A percentile compares a stretch with the other conserved stretches of the same genome.
Evolutionary conservation across 92 coral and sea anemone species (phyloP).

Genomic region (Isaurus tuberculatus): DNA sequence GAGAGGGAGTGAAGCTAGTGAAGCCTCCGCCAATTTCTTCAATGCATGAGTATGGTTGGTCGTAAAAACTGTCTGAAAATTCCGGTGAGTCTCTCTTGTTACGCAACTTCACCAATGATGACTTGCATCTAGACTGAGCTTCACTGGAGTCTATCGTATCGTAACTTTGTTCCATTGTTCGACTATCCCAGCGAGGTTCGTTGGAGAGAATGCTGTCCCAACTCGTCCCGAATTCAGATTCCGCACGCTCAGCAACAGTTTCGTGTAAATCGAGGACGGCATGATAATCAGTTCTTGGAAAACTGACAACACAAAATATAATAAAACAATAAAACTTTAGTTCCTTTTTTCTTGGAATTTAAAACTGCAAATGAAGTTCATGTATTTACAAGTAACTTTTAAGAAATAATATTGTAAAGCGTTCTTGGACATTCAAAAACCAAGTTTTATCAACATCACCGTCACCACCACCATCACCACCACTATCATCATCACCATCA

Average conservation of each 20-base stretch:
- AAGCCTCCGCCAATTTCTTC: constrained; percentile 93
- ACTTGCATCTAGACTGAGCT: constrained; percentile 12
- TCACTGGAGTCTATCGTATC: constrained; percentile 26
- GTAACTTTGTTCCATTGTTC: constrained; percentile 21
- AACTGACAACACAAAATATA: not conserved
- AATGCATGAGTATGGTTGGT: constrained; percentile 84
- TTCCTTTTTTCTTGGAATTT: too few relatives aligned
- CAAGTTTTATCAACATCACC: too few relatives aligned
- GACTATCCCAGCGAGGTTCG: constrained; percentile 29
- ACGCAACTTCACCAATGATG: constrained; percentile 65
- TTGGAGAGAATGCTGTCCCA: constrained; percentile 48
- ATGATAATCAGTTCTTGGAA: constrained; percentile 26
- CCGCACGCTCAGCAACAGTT: constrained; percentile 20
- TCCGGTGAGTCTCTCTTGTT: constrained; percentile 71
- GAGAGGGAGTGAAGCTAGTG: constrained; percentile 82
- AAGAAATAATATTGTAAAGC: too few relatives aligned
- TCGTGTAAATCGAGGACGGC: constrained; percentile 45
- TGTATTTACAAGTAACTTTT: too few relatives aligned
- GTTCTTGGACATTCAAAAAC: too few relatives aligned
- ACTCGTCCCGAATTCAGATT: constrained; percentile 39
- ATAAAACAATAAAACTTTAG: not conserved
- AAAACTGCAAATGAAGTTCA: too few relatives aligned
- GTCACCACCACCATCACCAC: too few relatives aligned
- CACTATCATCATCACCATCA: too few relatives aligned
- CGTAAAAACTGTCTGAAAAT: constrained; percentile 81